A percentile compares a stretch with the other conserved stretches of the same genome.
Conservation (phyloP, 2,888 invertebrate species). For the Agelastica alni region DNA sequence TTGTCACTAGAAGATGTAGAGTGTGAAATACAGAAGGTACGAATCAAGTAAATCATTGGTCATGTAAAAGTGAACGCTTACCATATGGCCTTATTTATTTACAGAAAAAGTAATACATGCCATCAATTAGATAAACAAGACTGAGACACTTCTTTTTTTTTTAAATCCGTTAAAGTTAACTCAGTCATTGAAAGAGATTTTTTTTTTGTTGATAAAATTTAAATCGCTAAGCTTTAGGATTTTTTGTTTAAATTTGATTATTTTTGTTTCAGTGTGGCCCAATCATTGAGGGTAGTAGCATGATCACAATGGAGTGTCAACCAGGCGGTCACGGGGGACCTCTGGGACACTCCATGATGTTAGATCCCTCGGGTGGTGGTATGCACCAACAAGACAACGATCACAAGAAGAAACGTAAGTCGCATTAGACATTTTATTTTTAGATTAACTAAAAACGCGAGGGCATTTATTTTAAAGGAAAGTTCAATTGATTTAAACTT, state of each 20-base stretch:
- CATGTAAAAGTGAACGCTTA: constrained; percentile 39
- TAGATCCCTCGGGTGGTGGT: constrained; percentile 52
- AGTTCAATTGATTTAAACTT: too few species aligned
- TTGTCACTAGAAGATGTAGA: constrained; percentile 29
- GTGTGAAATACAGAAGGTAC: constrained; percentile 34
- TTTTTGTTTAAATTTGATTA: not conserved
- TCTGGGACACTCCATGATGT: constrained; percentile 59
- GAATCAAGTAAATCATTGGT: constrained; percentile 39
- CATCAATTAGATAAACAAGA: constrained; percentile 33
- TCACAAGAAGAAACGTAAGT: constrained; percentile 57
- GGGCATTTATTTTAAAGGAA: too few species aligned
- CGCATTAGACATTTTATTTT: too few species aligned
- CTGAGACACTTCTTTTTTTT: constrained; percentile 25
- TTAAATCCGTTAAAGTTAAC: constrained; percentile 22
- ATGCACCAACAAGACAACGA: constrained; percentile 54
- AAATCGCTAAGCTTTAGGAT: too few species aligned
- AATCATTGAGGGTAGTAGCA: constrained; percentile 57
- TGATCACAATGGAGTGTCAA: constrained; percentile 60
- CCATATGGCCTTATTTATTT: constrained; percentile 45
- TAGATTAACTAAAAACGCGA: too few species aligned
- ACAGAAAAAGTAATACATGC: constrained; percentile 38
- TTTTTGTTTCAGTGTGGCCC: constrained; percentile 46
- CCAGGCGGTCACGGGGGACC: constrained; percentile 58
- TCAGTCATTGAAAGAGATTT: too few species aligned
- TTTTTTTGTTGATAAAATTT: too few species aligned